phyloP scores from a whole-genome alignment of 2,113 vertebrate species.

The Cacatua alba region DNA sequence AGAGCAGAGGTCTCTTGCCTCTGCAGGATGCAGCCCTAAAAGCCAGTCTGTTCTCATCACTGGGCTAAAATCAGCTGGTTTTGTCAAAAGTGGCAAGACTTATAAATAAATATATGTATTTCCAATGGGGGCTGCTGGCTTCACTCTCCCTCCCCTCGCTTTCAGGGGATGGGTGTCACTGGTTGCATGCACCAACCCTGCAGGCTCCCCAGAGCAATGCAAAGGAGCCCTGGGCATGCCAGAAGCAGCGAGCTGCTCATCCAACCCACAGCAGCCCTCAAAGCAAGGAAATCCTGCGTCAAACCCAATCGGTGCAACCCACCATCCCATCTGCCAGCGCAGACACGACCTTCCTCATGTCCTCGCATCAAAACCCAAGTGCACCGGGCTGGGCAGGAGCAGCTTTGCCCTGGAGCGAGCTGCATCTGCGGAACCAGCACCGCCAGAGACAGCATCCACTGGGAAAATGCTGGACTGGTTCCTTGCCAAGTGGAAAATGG shows the following conservation, averaged over 20 bases:
- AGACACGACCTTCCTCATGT: not conserved
- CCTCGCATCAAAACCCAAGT: not conserved
- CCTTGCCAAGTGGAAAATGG: not conserved
- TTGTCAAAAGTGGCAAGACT: conserved; percentile 48
- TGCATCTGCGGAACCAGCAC: not conserved
- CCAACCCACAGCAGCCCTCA: not conserved
- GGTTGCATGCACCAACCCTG: not conserved
- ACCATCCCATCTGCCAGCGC: not conserved
- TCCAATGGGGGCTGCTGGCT: not conserved
- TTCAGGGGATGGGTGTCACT: not conserved
- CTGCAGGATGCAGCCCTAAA: conserved; percentile 3
- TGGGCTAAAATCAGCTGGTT: conserved; percentile 62
- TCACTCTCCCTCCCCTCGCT: not conserved
- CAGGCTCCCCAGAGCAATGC: not conserved
- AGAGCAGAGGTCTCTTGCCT: not conserved
- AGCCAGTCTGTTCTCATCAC: conserved; percentile 36
- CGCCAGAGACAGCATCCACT: fast-evolving
- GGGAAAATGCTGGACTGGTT: not conserved
- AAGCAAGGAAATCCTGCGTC: not conserved
- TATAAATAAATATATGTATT: not conserved
- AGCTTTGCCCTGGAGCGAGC: not conserved
- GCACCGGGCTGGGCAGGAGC: not conserved
- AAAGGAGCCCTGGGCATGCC: not conserved
- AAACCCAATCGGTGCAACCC: not conserved
- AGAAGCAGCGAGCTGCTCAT: fast-evolving